Evolutionary conservation across 2,888 invertebrate genomes (phyloP).

Genomic region (Archaeoteleia sp.): DNA sequence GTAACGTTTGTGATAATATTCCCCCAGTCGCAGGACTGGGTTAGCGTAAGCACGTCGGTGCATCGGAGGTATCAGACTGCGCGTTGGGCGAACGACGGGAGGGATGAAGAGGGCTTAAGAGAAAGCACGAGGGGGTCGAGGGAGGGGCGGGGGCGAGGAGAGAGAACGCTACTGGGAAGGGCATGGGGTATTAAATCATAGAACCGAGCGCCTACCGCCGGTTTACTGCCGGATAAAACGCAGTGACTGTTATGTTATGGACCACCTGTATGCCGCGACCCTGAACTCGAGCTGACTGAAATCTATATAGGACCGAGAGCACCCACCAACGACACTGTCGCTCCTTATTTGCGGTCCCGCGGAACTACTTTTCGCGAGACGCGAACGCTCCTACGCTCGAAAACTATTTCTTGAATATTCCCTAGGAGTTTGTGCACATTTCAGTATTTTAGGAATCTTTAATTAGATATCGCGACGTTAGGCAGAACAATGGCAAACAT

Average conservation of each 20-base stretch:
- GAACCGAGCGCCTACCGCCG: conserved; percentile 73
- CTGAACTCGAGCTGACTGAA: conserved; percentile 69
- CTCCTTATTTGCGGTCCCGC: conserved; percentile 36
- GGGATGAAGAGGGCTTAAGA: conserved; percentile 13
- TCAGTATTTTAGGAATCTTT: no score
- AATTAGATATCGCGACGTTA: no score
- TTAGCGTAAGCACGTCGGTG: conserved; percentile 64
- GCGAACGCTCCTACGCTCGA: no score
- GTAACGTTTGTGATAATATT: conserved; percentile 47
- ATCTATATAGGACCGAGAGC: conserved; percentile 66
- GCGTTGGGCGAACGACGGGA: conserved; percentile 13
- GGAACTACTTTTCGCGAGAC: conserved; percentile 31
- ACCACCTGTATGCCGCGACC: conserved; percentile 75
- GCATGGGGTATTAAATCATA: conserved; percentile 74
- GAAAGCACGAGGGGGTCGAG: conserved; percentile 20
- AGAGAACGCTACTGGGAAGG: conserved; percentile 54
- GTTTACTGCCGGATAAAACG: conserved; percentile 75
- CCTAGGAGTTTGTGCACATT: no score
- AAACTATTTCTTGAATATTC: no score
- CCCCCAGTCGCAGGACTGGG: conserved; percentile 57
- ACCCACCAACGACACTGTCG: conserved; percentile 49
- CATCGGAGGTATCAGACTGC: conserved; percentile 45
- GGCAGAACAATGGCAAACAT: no score
- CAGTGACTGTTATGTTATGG: conserved; percentile 75
- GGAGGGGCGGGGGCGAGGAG: conserved; percentile 29